Conservation (phyloP, 1,140 invertebrate species). For the Pollicipes pollicipes region DNA sequence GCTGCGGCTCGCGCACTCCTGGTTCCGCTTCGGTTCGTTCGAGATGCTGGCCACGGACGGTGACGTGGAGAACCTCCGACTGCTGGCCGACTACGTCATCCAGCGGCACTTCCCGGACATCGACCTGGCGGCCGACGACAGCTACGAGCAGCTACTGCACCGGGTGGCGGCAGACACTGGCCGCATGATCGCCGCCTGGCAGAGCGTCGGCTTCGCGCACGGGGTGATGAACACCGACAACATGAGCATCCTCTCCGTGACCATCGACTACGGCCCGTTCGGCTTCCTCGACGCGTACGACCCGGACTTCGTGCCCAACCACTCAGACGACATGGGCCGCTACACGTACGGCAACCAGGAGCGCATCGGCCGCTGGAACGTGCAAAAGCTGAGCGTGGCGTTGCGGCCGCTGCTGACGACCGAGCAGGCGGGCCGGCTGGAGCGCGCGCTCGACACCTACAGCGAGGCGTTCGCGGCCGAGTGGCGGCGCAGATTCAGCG, state of each 20-base stretch:
- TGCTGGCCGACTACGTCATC: slow-evolving; percentile 40
- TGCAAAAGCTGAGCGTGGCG: slow-evolving; percentile 36
- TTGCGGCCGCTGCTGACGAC: slow-evolving; percentile 32
- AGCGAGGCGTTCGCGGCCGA: not conserved
- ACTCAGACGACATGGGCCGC: slow-evolving; percentile 37
- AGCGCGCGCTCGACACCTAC: not conserved
- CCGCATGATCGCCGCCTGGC: slow-evolving; percentile 37
- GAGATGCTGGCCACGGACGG: slow-evolving; percentile 39
- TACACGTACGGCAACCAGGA: slow-evolving; percentile 31
- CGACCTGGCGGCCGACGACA: slow-evolving; percentile 21
- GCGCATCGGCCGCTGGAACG: slow-evolving; percentile 40
- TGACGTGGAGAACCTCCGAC: slow-evolving; percentile 32
- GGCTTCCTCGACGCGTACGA: slow-evolving; percentile 46
- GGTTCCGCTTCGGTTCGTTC: slow-evolving; percentile 47
- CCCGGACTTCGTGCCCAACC: slow-evolving; percentile 39
- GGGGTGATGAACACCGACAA: slow-evolving; percentile 52
- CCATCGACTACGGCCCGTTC: slow-evolving; percentile 48
- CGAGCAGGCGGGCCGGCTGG: slow-evolving; percentile 21
- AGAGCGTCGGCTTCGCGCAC: slow-evolving; percentile 44
- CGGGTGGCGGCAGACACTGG: slow-evolving; percentile 31
- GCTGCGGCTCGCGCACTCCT: slow-evolving; percentile 35
- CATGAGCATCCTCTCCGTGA: slow-evolving; percentile 43
- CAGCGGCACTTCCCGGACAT: slow-evolving; percentile 39
- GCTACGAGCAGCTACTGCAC: slow-evolving; percentile 30
- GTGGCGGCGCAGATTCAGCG: slow-evolving; percentile 20